A percentile compares a stretch with the other conserved stretches of the same genome.
Conservation (phyloP, 1,140 invertebrate species). For the Holcopasites calliopsidis region DNA sequence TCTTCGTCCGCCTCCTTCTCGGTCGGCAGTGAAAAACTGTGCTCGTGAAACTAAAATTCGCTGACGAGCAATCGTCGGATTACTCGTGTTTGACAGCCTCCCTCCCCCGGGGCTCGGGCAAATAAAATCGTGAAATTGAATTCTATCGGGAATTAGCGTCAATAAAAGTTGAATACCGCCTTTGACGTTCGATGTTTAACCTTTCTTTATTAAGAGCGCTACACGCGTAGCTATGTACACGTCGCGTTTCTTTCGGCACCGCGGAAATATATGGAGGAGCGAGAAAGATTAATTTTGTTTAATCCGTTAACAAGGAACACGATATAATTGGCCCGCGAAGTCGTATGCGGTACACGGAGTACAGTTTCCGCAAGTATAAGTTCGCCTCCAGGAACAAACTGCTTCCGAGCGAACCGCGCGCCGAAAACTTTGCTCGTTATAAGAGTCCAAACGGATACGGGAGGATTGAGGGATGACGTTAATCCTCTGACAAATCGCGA, state of each 20-base stretch:
- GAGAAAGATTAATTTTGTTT: background rate
- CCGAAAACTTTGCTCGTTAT: slow-evolving; percentile 38
- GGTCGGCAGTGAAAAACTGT: slow-evolving; percentile 48
- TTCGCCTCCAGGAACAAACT: slow-evolving; percentile 8
- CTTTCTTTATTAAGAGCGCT: background rate
- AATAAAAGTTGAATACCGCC: slow-evolving; percentile 55
- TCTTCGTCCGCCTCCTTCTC: slow-evolving; percentile 29
- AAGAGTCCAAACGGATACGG: slow-evolving; percentile 21
- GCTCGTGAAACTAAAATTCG: slow-evolving; percentile 13
- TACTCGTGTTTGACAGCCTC: slow-evolving; percentile 36
- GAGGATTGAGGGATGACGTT: slow-evolving; percentile 2
- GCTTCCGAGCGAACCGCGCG: background rate
- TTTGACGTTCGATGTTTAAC: background rate
- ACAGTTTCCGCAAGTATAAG: background rate
- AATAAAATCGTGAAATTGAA: slow-evolving; percentile 57
- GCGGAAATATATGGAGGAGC: background rate
- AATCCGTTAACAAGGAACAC: too few relatives aligned
- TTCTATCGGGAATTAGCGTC: slow-evolving; percentile 50
- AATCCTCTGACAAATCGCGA: slow-evolving; percentile 8
- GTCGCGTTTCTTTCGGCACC: background rate
- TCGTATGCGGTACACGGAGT: background rate
- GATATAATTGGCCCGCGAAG: slow-evolving; percentile 14
- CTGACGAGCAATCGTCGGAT: slow-evolving; percentile 15
- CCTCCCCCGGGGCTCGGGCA: slow-evolving; percentile 20
- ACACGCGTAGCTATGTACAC: background rate